Conservation (phyloP, 1,140 invertebrate species). For the Diorhabda sublineata region DNA sequence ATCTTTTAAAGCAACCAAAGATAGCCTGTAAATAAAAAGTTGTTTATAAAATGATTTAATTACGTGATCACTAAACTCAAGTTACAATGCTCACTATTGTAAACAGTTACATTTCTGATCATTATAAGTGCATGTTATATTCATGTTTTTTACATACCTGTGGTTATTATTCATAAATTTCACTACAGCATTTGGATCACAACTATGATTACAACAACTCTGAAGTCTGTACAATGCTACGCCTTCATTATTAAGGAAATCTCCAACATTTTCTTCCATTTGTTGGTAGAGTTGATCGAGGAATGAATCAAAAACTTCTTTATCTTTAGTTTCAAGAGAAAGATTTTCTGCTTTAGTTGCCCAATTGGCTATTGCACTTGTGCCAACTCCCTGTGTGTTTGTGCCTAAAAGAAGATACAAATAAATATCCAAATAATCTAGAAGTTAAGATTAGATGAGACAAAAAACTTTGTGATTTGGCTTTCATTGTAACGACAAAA, state of each 20-base stretch:
- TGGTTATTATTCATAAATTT: slow-evolving; percentile 83
- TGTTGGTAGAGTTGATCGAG: slow-evolving; percentile 81
- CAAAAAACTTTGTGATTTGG: no score
- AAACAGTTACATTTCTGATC: no score
- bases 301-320: slow-evolving; percentile 63
- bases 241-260: slow-evolving; percentile 90
- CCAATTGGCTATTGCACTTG: slow-evolving; percentile 83
- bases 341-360: slow-evolving; percentile 70
- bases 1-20: slow-evolving; percentile 68
- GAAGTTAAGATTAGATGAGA: no score
- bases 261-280: slow-evolving; percentile 79
- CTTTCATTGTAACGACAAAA: no score
- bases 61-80: no score
- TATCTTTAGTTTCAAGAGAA: slow-evolving; percentile 62
- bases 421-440: background rate
- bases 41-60: no score
- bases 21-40: slow-evolving; percentile 48
- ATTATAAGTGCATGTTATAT: no score
- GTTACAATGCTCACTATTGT: no score
- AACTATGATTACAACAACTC: slow-evolving; percentile 90
- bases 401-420: slow-evolving; percentile 55
- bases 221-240: slow-evolving; percentile 83
- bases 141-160: slow-evolving; percentile 39
- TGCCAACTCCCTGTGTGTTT: slow-evolving; percentile 92
- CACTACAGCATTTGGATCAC: slow-evolving; percentile 80